A percentile compares a stretch with the other conserved stretches of the same genome.
Evolutionary conservation across 2,113 vertebrate genomes (phyloP).

Genomic region (Hippocampus barbouri): DNA sequence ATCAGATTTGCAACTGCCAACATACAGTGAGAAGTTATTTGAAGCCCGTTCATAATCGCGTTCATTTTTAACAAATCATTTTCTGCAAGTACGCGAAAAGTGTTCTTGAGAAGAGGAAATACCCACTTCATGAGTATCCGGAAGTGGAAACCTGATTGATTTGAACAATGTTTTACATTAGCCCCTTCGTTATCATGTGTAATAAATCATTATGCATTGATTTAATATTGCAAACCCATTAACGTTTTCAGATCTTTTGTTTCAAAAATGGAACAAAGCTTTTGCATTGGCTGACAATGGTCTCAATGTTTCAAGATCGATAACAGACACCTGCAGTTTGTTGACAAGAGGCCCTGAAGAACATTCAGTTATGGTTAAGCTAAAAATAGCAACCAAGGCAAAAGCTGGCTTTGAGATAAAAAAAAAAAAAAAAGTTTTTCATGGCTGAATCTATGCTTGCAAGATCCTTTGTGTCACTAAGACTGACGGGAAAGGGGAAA

Average conservation of each 20-base stretch:
- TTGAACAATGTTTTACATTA: too few species aligned
- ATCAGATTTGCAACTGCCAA: background rate
- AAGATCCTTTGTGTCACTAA: slow-evolving; percentile 33
- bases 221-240: too few species aligned
- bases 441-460: slow-evolving; percentile 40
- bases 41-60: slow-evolving; percentile 1
- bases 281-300: background rate
- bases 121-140: slow-evolving; percentile 1
- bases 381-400: slow-evolving; percentile 21
- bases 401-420: slow-evolving; percentile 21
- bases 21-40: background rate
- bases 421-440: slow-evolving; percentile 36
- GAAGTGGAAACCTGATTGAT: background rate
- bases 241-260: background rate
- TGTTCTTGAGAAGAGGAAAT: slow-evolving; percentile 8
- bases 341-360: background rate
- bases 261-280: background rate
- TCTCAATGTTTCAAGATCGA: background rate
- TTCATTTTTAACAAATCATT: background rate
- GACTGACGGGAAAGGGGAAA: slow-evolving; percentile 28
- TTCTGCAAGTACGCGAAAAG: background rate
- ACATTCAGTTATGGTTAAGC: slow-evolving; percentile 9
- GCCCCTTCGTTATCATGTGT: too few species aligned
- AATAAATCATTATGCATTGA: too few species aligned
- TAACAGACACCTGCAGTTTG: background rate